A percentile compares a stretch with the other conserved stretches of the same genome.
Conservation (phyloP, 2,113 vertebrate genomes). For the Andinoacara biseriatus region DNA sequence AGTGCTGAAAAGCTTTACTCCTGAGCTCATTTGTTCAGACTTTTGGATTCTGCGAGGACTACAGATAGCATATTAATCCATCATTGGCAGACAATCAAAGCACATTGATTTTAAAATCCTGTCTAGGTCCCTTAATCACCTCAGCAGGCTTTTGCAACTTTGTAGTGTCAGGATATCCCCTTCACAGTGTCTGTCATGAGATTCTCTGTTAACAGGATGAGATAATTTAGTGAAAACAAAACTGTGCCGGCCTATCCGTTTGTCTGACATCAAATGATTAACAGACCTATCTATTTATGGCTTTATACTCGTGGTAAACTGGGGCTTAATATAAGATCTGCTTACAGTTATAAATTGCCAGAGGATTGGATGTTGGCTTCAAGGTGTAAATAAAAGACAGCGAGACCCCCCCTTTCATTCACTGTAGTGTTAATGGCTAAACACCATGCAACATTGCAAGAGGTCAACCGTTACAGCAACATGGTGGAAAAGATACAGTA, state of each 20-base stretch:
- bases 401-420: neutral
- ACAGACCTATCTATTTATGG: neutral
- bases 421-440: neutral
- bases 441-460: neutral
- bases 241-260: neutral
- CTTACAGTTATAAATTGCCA: neutral
- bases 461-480: neutral
- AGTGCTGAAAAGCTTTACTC: neutral
- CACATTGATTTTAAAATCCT: slow-evolving; percentile 60
- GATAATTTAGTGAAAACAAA: slow-evolving; percentile 2
- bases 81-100: slow-evolving; percentile 57
- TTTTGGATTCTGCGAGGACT: neutral
- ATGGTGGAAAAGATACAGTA: neutral
- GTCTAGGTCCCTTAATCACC: slow-evolving; percentile 46
- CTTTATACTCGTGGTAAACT: neutral
- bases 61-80: slow-evolving; percentile 26
- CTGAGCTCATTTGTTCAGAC: neutral
- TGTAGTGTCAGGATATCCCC: slow-evolving; percentile 15
- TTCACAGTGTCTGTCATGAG: neutral
- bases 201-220: neutral
- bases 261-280: neutral
- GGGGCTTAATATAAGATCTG: neutral
- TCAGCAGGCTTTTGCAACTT: slow-evolving; percentile 24
- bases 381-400: neutral
- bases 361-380: slow-evolving; percentile 3